Evolutionary conservation across 2,888 invertebrate genomes (phyloP).

Genomic region (Embidobia sp.): DNA sequence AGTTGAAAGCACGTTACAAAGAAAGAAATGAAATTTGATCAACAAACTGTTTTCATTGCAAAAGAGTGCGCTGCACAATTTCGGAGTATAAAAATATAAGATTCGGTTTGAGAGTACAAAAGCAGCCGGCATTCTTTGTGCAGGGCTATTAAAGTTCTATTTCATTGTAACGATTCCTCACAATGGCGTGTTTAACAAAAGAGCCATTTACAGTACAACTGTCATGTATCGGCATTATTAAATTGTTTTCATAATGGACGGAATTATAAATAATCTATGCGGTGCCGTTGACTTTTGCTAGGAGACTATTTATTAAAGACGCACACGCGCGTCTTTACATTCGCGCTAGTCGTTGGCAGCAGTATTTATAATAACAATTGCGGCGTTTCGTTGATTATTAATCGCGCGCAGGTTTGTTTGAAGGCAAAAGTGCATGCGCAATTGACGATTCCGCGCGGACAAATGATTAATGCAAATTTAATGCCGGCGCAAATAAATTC

Average conservation of each 20-base stretch:
- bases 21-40: too few species aligned
- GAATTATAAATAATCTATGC: constrained; percentile 23
- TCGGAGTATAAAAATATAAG: too few species aligned
- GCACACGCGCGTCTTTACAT: background rate
- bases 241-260: constrained; percentile 8
- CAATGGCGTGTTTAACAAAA: constrained; percentile 12
- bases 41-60: too few species aligned
- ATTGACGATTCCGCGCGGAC: constrained; percentile 1
- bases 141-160: constrained; percentile 6
- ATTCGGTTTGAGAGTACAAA: background rate
- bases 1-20: too few species aligned
- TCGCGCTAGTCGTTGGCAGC: background rate
- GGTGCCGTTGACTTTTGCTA: background rate
- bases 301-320: background rate
- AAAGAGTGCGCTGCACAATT: too few species aligned
- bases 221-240: constrained; percentile 15
- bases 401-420: background rate
- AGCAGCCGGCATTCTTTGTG: constrained; percentile 3
- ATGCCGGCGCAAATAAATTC: constrained; percentile 17
- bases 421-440: background rate
- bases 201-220: constrained; percentile 24
- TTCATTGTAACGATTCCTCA: constrained; percentile 7
- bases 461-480: constrained; percentile 10
- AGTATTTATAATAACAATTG: background rate
- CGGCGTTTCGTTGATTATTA: background rate